Conservation (phyloP, 2,113 vertebrate species). For the Pseudorectes ferrugineus region DNA sequence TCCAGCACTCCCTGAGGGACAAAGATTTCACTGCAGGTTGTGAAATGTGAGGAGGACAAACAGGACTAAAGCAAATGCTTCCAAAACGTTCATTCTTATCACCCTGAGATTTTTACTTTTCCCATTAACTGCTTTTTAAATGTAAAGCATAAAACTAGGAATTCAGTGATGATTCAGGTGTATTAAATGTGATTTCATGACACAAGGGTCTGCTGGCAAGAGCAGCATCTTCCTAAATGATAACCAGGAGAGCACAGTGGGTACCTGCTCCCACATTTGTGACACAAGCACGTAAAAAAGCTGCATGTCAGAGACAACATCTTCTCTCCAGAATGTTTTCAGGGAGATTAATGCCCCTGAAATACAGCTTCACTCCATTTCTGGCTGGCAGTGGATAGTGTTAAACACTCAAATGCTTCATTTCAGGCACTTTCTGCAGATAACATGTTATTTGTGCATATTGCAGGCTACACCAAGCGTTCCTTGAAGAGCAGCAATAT, state of each 20-base stretch:
- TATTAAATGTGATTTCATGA: not conserved
- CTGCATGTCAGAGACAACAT: not conserved
- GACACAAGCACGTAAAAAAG: not conserved
- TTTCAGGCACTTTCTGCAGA: not conserved
- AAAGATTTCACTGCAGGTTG: not conserved
- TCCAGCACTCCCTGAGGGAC: not conserved
- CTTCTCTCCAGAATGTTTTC: not conserved
- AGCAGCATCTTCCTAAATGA: not conserved
- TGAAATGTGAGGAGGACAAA: not conserved
- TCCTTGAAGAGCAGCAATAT: not conserved
- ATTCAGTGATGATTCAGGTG: not conserved
- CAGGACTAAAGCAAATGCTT: not conserved
- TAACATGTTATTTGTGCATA: not conserved
- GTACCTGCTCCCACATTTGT: no score
- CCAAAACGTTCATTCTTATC: not conserved
- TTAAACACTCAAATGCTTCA: not conserved
- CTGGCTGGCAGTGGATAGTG: not conserved
- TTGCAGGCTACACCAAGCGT: not conserved
- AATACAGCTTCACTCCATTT: not conserved
- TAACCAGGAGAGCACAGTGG: fast-evolving
- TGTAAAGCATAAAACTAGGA: not conserved
- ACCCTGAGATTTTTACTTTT: not conserved
- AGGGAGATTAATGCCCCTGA: not conserved
- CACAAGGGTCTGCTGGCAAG: not conserved
- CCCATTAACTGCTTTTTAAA: not conserved